Conservation (phyloP, 2,888 invertebrate genomes). For the Tachina fera region DNA sequence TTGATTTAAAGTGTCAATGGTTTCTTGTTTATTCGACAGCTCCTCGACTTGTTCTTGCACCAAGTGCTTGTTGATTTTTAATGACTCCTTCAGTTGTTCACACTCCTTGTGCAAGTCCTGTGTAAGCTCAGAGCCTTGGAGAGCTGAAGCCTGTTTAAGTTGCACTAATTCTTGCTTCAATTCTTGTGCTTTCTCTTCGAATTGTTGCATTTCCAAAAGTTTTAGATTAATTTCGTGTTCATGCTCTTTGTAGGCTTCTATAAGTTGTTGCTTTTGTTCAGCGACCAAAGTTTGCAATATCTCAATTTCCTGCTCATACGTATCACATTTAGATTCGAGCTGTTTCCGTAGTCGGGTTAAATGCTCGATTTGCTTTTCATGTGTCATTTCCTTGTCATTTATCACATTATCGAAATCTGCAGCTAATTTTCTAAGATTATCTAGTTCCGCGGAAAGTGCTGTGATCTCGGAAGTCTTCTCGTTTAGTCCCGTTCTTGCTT, state of each 20-base stretch:
- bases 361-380: conserved; percentile 79
- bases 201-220: conserved; percentile 77
- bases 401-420: conserved; percentile 77
- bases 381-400: conserved; percentile 77
- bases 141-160: conserved; percentile 83
- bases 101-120: conserved; percentile 76
- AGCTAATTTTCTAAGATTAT: conserved; percentile 74
- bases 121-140: conserved; percentile 74
- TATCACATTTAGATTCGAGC: conserved; percentile 76
- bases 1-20: conserved; percentile 86
- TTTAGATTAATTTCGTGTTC: conserved; percentile 78
- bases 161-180: conserved; percentile 83
- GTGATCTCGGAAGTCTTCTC: conserved; percentile 84
- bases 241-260: conserved; percentile 80
- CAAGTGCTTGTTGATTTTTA: conserved; percentile 80
- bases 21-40: conserved; percentile 85
- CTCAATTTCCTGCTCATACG: conserved; percentile 79
- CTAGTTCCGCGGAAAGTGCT: conserved; percentile 82
- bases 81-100: conserved; percentile 74
- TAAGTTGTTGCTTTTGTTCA: conserved; percentile 82
- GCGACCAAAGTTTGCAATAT: conserved; percentile 80
- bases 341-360: conserved; percentile 77
- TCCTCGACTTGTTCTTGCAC: conserved; percentile 80
- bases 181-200: conserved; percentile 80
- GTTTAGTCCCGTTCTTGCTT: conserved; percentile 83